phyloP scores from a whole-genome alignment of 2,113 vertebrate genomes.

The Zingel zingel region DNA sequence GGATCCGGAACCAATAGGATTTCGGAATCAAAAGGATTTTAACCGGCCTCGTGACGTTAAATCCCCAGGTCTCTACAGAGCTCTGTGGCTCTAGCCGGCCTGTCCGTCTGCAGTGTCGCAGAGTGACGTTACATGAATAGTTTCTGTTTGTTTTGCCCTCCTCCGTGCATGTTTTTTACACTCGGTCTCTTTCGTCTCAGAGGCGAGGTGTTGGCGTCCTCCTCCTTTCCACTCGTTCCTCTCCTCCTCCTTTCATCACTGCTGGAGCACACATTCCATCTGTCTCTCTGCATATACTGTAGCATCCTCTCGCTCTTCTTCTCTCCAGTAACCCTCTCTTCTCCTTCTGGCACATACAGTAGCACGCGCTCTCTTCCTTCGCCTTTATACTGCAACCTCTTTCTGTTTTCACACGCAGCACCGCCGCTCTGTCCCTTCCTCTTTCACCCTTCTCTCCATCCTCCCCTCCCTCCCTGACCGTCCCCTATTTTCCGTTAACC shows the following conservation, averaged over 20 bases:
- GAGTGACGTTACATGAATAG: neutral
- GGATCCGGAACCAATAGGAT: neutral
- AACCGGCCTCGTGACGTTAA: neutral
- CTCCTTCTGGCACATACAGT: constrained; percentile 38
- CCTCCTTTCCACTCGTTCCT: neutral
- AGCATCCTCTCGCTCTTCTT: constrained; percentile 9
- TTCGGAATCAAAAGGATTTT: neutral
- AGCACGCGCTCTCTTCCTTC: constrained; percentile 13
- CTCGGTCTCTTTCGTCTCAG: constrained; percentile 3
- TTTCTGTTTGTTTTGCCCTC: constrained; percentile 28
- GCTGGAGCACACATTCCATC: constrained; percentile 49
- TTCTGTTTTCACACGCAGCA: constrained; percentile 33
- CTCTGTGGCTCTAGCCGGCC: too few relatives aligned
- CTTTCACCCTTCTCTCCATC: neutral
- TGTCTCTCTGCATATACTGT: constrained; percentile 20
- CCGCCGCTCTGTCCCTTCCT: neutral
- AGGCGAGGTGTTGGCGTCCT: constrained; percentile 1
- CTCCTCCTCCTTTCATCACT: constrained; percentile 32
- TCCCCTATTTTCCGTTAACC: constrained; percentile 5
- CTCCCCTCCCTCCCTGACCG: neutral
- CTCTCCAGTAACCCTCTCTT: constrained; percentile 6
- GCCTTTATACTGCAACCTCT: constrained; percentile 5
- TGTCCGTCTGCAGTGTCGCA: neutral
- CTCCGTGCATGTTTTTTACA: neutral
- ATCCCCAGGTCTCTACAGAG: neutral